Conservation (phyloP, 2,113 vertebrate species). For the Xenopus borealis region DNA sequence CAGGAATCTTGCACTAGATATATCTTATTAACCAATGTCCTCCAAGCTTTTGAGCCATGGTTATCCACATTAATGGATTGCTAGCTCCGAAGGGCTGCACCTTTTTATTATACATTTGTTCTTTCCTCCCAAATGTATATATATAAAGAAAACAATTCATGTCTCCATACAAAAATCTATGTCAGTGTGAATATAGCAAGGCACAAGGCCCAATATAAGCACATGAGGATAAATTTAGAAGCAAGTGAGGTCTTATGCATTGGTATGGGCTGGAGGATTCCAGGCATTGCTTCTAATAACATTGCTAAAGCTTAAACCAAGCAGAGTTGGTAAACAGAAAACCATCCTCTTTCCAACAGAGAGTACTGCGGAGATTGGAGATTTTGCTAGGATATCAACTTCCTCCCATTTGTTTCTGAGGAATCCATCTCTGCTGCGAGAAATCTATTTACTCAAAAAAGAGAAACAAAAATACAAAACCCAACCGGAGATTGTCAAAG, state of each 20-base stretch:
- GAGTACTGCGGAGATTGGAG: background rate
- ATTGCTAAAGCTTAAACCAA: slow-evolving; percentile 45
- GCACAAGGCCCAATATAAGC: slow-evolving; percentile 36
- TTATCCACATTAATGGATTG: too few relatives aligned
- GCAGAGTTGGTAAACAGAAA: slow-evolving; percentile 51
- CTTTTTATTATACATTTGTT: too few relatives aligned
- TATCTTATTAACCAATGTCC: too few relatives aligned
- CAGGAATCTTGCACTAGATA: too few relatives aligned
- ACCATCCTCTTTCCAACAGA: slow-evolving; percentile 21
- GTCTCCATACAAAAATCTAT: too few relatives aligned
- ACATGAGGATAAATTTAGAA: slow-evolving; percentile 54
- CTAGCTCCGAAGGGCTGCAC: too few relatives aligned
- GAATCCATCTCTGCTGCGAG: slow-evolving; percentile 6
- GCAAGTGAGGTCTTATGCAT: slow-evolving; percentile 27
- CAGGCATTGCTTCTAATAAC: slow-evolving; percentile 34
- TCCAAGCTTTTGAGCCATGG: too few relatives aligned
- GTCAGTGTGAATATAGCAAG: too few relatives aligned
- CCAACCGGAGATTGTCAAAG: background rate
- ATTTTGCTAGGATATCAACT: slow-evolving; percentile 17
- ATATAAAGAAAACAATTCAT: too few relatives aligned
- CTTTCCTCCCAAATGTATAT: too few relatives aligned
- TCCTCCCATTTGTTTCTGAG: slow-evolving; percentile 26
- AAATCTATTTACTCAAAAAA: slow-evolving; percentile 8
- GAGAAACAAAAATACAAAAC: background rate
- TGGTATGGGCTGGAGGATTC: slow-evolving; percentile 45